A percentile compares a stretch with the other conserved stretches of the same genome.
Conservation (phyloP, 2,888 invertebrate species). For the Luffia ferchaultella region DNA sequence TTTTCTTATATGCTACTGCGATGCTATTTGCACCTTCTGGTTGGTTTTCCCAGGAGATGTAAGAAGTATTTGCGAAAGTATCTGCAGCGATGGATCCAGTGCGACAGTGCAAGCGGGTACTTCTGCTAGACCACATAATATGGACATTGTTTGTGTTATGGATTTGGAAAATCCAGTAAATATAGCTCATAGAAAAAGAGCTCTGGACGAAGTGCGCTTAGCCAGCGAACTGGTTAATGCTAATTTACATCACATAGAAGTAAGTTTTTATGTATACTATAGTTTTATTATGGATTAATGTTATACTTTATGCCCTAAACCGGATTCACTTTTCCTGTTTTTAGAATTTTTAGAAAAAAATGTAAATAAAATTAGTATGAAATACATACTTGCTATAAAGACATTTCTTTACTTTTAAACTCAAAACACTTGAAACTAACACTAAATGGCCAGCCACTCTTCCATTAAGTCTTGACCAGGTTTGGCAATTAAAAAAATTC, state of each 20-base stretch:
- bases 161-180: conserved; percentile 79
- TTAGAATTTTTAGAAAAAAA: too few relatives aligned
- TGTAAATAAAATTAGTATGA: too few relatives aligned
- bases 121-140: conserved; percentile 66
- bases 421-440: too few relatives aligned
- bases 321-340: too few relatives aligned
- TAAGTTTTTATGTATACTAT: conserved; percentile 34
- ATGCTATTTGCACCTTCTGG: neutral
- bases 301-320: neutral
- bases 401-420: too few relatives aligned
- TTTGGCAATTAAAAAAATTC: too few relatives aligned
- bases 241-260: conserved; percentile 84
- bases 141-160: conserved; percentile 91
- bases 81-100: conserved; percentile 61
- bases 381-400: too few relatives aligned
- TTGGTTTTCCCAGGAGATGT: conserved; percentile 43
- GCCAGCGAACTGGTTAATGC: conserved; percentile 83
- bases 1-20: conserved; percentile 4
- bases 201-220: conserved; percentile 84
- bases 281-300: neutral
- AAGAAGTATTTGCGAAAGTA: conserved; percentile 60
- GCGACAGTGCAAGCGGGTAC: conserved; percentile 47
- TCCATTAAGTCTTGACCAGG: too few relatives aligned
- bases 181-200: conserved; percentile 78
- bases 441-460: too few relatives aligned